Percentiles rank a stretch among this genome's conserved stretches.
Conservation (phyloP, 1,140 invertebrate genomes). For the Oryzaephilus surinamensis region DNA sequence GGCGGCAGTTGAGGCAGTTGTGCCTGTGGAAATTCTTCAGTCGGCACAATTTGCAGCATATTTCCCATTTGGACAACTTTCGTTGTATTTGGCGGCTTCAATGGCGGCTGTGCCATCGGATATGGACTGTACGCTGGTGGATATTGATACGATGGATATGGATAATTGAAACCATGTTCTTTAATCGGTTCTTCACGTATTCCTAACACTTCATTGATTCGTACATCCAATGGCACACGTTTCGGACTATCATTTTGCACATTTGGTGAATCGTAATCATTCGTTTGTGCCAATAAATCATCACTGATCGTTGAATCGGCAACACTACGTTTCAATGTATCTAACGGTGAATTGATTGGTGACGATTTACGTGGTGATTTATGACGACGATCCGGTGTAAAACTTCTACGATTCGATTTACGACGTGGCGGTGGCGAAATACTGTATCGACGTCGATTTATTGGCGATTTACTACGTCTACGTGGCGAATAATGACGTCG, state of each 20-base stretch:
- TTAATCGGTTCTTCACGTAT: conserved; percentile 11
- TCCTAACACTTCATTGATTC: conserved; percentile 31
- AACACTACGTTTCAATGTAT: conserved; percentile 34
- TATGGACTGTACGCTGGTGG: background rate
- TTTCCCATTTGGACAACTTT: conserved; percentile 42
- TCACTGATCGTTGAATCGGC: conserved; percentile 43
- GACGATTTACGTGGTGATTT: conserved; percentile 5
- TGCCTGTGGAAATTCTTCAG: conserved; percentile 15
- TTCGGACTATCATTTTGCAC: conserved; percentile 17
- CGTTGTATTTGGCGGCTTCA: conserved; percentile 10
- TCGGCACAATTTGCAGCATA: conserved; percentile 43
- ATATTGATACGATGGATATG: conserved; percentile 7
- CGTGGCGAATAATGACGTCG: conserved; percentile 11
- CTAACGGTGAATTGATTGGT: conserved; percentile 26
- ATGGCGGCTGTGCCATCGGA: conserved; percentile 2
- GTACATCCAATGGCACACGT: conserved; percentile 27
- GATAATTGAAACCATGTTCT: conserved; percentile 2
- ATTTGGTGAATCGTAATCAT: background rate
- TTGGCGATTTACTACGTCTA: conserved; percentile 6
- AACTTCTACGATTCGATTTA: too few species aligned
- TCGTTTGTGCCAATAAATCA: conserved; percentile 31
- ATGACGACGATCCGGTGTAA: background rate
- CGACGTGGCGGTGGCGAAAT: background rate
- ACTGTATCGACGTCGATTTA: background rate
- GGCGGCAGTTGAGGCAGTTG: conserved; percentile 1